Evolutionary conservation across 2,797 vertebrate genomes (phyloP), one percentile per base, ranked within the genome.

Genomic region (Prunella strophiata): DNA sequence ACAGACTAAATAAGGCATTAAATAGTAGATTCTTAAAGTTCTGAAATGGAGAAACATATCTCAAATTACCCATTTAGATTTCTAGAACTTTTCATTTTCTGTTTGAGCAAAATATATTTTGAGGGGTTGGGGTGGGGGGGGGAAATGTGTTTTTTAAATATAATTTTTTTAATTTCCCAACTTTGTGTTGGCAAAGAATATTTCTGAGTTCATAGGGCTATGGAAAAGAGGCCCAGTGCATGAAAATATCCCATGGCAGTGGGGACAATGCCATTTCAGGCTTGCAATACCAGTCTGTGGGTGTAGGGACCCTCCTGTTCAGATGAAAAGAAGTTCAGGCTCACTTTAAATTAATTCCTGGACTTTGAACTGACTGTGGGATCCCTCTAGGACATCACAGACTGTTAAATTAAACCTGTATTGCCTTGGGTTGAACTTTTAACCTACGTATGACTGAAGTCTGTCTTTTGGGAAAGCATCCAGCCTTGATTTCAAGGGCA

Each of bases 1-100:
- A 88, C 93, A 96, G 96, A 89, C 97, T 96, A 97, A 97, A 97
- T 97, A 97, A 96, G 59, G 78, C 85, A 97, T 97, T 98, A 96
- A 97, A 98, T 66, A 96, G 91, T 95, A 97, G 93, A 96, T 83
- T 93, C 70, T 96, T 94, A 74, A 95, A 96, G 95, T 97, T 97
- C 97, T 93, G 91, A 86, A 77, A 62, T 96, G 89, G 67, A 94
- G 96, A 97, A 97, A 95, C 70, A 45, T 38, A 81, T 57, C 42
- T 95, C 59, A 93, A 93, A 85, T 92, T 54, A 45, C 51, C 43
- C 90, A 27, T 61, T 91, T 87, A 78, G 83, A 65, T 87, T 94
- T 95, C 52, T 61, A 84, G 85, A 96, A 88, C 38, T 88, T 95
- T 92, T 87, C 13, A 38, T 87, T 85, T 83, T 94, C 30, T 91